Percentiles rank a stretch among this genome's conserved stretches.
Evolutionary conservation across 2,797 vertebrate species (phyloP).

Genomic region (Hemibagrus guttatus): DNA sequence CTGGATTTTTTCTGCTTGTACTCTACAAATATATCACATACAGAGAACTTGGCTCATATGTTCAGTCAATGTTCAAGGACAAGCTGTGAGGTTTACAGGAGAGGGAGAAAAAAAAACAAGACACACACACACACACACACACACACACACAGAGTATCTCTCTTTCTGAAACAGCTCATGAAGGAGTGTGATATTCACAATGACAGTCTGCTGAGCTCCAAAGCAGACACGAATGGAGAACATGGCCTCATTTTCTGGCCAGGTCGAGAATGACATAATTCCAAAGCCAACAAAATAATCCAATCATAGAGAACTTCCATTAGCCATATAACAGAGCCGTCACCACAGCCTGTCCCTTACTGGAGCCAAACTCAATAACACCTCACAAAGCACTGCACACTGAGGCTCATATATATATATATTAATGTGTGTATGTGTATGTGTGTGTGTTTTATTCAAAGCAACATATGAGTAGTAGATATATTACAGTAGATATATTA

Average conservation of each 20-base stretch:
- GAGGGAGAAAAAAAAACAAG: constrained; percentile 21
- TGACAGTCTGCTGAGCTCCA: constrained; percentile 39
- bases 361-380: constrained; percentile 26
- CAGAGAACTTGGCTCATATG: constrained; percentile 21
- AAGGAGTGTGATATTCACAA: constrained; percentile 36
- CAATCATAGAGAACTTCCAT: constrained; percentile 35
- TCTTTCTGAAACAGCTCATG: constrained; percentile 37
- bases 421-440: no score
- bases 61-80: constrained; percentile 33
- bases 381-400: constrained; percentile 9
- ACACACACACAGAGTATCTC: background rate
- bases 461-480: background rate
- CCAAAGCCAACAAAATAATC: constrained; percentile 28
- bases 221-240: constrained; percentile 41
- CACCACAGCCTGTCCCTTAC: constrained; percentile 21
- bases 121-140: constrained; percentile 16
- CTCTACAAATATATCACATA: constrained; percentile 41
- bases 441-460: background rate
- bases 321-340: constrained; percentile 32
- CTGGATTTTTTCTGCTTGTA: constrained; percentile 32
- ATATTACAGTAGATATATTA: no score
- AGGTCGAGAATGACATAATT: constrained; percentile 41
- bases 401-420: constrained; percentile 13
- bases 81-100: constrained; percentile 27
- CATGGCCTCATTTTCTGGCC: constrained; percentile 45